Percentiles rank a stretch among this genome's conserved stretches.
These are phyloP conservation scores for Watsonalla binaria DNA, from an alignment of 2,888 invertebrate species.

Conservation along the genomic window DNA sequence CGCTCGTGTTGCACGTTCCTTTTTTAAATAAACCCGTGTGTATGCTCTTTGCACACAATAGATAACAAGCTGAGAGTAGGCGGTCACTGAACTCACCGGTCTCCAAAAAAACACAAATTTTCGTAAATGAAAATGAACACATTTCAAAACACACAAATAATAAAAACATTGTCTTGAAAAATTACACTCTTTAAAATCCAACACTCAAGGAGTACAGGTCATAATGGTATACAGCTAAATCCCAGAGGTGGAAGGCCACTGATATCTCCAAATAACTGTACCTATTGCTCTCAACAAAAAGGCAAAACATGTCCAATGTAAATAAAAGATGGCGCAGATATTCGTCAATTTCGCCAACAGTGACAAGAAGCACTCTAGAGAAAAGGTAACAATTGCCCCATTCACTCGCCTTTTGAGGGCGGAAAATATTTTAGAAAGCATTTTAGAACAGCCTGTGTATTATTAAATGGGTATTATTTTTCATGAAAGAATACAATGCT, in stretches of 20 bases:
- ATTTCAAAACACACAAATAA: no score
- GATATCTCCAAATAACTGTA: conserved; percentile 4
- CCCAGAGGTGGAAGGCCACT: not conserved
- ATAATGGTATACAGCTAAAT: not conserved
- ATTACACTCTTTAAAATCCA: no score
- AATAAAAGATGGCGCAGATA: conserved; percentile 5
- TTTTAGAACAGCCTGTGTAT: not conserved
- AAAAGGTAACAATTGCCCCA: not conserved
- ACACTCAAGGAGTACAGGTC: not conserved
- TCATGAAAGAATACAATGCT: no score
- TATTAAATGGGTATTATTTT: no score
- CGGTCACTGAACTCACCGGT: no score
- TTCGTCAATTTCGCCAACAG: not conserved
- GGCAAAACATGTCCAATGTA: conserved; percentile 10
- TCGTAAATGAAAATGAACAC: no score
- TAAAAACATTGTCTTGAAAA: no score
- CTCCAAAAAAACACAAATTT: no score
- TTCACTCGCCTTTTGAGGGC: not conserved
- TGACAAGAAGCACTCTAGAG: not conserved
- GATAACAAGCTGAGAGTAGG: no score
- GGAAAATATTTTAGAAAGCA: not conserved
- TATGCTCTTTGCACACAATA: no score
- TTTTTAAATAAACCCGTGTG: no score
- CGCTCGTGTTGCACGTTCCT: no score
- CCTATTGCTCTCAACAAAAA: conserved; percentile 3